Evolutionary conservation across 2,797 vertebrate genomes (phyloP).

Genomic region (Allobates femoralis): DNA sequence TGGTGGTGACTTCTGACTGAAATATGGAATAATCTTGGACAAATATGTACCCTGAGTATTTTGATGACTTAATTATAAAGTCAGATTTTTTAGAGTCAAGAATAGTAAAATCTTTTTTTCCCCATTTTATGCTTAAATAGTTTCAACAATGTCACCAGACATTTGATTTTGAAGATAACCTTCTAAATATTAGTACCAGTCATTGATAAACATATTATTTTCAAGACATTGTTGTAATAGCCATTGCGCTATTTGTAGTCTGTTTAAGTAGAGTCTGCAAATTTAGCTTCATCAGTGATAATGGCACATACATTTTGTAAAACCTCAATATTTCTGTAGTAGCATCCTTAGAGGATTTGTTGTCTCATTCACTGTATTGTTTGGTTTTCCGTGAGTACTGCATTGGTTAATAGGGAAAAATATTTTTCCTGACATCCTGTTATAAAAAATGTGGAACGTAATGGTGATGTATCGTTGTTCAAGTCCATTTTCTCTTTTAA

Average conservation of each 20-base stretch:
- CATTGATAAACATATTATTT: not conserved
- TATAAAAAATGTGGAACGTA: not conserved
- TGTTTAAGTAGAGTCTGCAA: not conserved
- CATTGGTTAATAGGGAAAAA: not conserved
- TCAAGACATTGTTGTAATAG: no score
- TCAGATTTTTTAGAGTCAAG: not conserved
- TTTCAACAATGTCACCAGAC: no score
- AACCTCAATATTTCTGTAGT: not conserved
- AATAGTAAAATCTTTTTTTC: not conserved
- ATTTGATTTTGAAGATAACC: no score
- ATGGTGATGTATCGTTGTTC: not conserved
- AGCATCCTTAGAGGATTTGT: not conserved
- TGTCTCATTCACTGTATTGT: not conserved
- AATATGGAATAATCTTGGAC: no score
- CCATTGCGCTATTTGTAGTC: not conserved
- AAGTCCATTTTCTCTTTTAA: not conserved
- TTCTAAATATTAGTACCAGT: no score
- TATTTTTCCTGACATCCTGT: conserved; percentile 7
- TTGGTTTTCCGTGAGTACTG: not conserved
- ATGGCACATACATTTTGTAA: not conserved
- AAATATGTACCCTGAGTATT: no score
- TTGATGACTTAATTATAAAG: not conserved
- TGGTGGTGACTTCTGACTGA: no score
- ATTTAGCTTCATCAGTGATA: not conserved
- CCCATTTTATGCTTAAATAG: no score